These are phyloP conservation scores for Nomada lathburiana DNA, from an alignment of 2,888 invertebrate genomes.

Conservation along the genomic window DNA sequence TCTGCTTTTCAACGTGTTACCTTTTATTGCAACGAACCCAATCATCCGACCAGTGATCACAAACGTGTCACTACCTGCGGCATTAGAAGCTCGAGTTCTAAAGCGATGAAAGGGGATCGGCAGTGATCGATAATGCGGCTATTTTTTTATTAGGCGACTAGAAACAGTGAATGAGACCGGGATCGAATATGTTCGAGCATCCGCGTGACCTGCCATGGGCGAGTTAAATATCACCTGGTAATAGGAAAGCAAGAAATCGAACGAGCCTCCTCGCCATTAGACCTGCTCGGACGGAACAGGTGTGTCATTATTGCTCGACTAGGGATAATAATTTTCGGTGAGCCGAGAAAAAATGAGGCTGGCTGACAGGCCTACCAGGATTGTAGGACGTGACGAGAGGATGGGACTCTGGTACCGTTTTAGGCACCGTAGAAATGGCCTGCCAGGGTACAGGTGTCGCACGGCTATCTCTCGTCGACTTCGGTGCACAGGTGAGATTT, in stretches of 20 bases:
- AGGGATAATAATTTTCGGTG: constrained; percentile 72
- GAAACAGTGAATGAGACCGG: constrained; percentile 57
- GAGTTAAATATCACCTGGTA: constrained; percentile 69
- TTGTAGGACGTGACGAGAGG: constrained; percentile 70
- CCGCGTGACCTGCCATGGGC: constrained; percentile 64
- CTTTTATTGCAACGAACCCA: too few relatives aligned
- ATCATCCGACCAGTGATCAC: too few relatives aligned
- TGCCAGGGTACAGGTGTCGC: neutral
- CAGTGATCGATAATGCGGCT: constrained; percentile 78
- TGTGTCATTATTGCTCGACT: neutral
- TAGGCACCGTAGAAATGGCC: constrained; percentile 53
- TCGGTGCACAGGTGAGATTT: too few relatives aligned
- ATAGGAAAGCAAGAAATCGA: constrained; percentile 73
- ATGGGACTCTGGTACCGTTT: constrained; percentile 35
- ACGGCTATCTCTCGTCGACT: neutral
- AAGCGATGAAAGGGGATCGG: constrained; percentile 64
- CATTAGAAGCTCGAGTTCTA: too few relatives aligned
- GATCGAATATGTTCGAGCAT: constrained; percentile 38
- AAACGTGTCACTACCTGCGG: too few relatives aligned
- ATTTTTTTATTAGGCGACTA: constrained; percentile 81
- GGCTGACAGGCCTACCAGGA: constrained; percentile 74
- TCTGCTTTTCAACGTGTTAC: too few relatives aligned
- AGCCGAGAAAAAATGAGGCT: constrained; percentile 76
- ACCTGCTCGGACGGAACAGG: neutral
- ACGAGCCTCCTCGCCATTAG: constrained; percentile 21